A percentile compares a stretch with the other conserved stretches of the same genome.
These are phyloP conservation scores for Carlito syrichta DNA, from an alignment of 2,113 vertebrate species.

Conservation along the genomic window DNA sequence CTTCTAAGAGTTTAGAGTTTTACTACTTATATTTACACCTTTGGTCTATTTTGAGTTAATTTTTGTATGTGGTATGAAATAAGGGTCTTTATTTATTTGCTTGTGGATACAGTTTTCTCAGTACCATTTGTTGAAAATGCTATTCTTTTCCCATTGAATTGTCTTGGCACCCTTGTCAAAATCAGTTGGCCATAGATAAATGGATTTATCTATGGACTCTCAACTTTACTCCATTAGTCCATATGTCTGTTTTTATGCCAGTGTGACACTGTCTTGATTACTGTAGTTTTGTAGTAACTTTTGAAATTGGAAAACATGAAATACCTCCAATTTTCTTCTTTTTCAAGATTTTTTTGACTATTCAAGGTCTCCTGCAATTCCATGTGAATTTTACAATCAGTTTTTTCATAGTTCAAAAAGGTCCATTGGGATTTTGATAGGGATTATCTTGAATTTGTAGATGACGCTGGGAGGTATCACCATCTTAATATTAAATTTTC, in stretches of 20 bases:
- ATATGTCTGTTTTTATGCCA: background rate
- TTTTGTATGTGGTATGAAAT: background rate
- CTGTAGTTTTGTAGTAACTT: background rate
- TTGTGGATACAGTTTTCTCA: background rate
- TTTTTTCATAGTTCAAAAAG: background rate
- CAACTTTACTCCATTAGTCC: background rate
- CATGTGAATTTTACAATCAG: background rate
- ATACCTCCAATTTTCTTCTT: background rate
- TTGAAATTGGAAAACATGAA: background rate
- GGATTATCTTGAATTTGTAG: background rate
- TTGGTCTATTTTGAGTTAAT: background rate
- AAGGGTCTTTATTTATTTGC: background rate
- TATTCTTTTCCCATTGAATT: background rate
- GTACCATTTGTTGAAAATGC: background rate
- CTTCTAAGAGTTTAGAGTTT: background rate
- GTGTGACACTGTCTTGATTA: background rate
- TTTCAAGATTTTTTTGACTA: background rate
- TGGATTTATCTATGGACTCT: background rate
- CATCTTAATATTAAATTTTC: background rate
- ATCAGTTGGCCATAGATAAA: background rate
- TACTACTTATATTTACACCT: background rate
- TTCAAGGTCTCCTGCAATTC: background rate
- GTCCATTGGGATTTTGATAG: background rate
- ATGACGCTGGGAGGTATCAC: background rate
- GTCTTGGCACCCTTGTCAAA: background rate